A percentile compares a stretch with the other conserved stretches of the same genome.
Evolutionary conservation across 2,797 vertebrate species (phyloP).

Genomic region (Anomalospiza imberbis): DNA sequence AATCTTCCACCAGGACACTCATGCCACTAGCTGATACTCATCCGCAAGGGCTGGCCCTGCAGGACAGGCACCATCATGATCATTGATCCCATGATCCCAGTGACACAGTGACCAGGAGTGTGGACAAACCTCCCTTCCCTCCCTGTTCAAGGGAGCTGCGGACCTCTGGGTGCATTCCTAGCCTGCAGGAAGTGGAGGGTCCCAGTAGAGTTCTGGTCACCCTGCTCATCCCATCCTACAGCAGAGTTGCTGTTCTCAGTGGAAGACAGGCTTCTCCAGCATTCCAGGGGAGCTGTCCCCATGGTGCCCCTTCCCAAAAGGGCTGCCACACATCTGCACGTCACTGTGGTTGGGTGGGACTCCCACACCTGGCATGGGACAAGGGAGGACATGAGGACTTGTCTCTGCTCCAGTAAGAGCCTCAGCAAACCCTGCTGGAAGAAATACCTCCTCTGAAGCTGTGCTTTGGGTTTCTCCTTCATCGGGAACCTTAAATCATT

Average conservation of each 20-base stretch:
- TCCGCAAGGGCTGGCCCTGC: background rate
- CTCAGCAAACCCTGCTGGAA: background rate
- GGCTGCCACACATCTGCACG: rapidly evolving
- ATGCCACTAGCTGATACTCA: rapidly evolving
- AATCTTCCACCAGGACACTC: background rate
- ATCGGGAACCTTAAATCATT: background rate
- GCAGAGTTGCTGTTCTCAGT: background rate
- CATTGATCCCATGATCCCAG: background rate
- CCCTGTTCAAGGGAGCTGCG: rapidly evolving
- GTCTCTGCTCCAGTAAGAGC: background rate
- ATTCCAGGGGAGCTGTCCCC: background rate
- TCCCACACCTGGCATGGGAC: rapidly evolving
- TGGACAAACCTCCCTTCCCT: background rate
- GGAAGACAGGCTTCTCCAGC: background rate
- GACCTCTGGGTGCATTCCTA: background rate
- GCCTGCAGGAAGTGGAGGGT: background rate
- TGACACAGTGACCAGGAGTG: background rate
- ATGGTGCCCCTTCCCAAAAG: background rate
- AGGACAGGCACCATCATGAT: background rate
- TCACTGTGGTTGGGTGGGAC: background rate
- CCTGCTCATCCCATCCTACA: background rate
- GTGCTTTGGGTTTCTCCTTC: background rate
- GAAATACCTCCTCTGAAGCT: background rate
- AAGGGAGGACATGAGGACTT: background rate
- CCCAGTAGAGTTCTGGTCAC: background rate